Conservation (phyloP, 2,888 invertebrate species). For the Ctena decussata region DNA sequence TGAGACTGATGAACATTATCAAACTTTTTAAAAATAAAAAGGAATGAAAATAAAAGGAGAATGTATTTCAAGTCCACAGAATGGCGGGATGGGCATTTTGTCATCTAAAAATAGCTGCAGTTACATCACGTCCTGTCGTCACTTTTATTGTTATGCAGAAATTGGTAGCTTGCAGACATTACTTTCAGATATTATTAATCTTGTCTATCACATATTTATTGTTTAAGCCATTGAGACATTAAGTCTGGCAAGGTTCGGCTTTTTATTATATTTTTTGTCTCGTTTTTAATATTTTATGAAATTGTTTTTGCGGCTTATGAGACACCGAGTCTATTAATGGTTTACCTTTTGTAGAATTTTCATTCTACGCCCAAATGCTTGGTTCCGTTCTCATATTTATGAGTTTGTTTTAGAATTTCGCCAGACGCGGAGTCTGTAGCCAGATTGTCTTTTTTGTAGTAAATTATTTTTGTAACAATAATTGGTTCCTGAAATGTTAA, state of each 20-base stretch:
- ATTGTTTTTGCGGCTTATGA: not conserved
- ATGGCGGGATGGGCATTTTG: too few relatives aligned
- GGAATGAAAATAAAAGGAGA: too few relatives aligned
- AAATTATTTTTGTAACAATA: not conserved
- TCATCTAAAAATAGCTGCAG: too few relatives aligned
- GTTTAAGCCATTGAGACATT: not conserved
- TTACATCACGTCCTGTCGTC: not conserved
- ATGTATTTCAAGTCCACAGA: too few relatives aligned
- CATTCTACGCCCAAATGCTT: not conserved
- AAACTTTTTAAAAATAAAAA: too few relatives aligned
- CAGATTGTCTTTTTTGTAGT: not conserved
- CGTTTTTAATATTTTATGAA: not conserved
- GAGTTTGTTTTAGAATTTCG: not conserved
- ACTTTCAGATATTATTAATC: constrained; percentile 4
- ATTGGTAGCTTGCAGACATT: not conserved
- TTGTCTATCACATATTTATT: constrained; percentile 7
- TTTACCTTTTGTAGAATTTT: not conserved
- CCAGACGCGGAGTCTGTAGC: not conserved
- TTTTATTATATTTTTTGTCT: constrained; percentile 2
- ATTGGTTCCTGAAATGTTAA: not conserved
- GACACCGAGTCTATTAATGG: not conserved
- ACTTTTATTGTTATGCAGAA: not conserved
- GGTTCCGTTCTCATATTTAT: not conserved
- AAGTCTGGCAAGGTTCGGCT: not conserved
- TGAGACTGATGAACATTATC: too few relatives aligned